Evolutionary conservation across 2,113 vertebrate species (phyloP).

Genomic region (Aspiorhynchus laticeps): DNA sequence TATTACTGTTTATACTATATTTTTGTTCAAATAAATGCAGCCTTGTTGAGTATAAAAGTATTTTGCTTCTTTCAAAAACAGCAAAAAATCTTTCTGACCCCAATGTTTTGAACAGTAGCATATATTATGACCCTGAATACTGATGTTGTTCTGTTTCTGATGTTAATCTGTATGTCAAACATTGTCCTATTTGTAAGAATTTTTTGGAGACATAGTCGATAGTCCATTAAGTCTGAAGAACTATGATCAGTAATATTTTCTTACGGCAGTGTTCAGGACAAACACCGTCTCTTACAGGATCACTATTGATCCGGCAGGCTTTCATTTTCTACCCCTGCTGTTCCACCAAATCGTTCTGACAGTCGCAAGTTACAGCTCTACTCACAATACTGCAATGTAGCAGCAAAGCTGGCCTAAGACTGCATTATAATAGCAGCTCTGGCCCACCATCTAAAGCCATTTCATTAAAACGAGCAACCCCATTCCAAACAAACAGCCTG

Average conservation of each 20-base stretch:
- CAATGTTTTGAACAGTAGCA: not conserved
- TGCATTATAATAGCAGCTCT: not conserved
- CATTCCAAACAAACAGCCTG: not conserved
- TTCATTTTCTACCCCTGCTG: conserved; percentile 10
- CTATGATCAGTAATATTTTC: not conserved
- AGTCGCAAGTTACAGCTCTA: conserved; percentile 2
- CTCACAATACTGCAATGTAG: conserved; percentile 5
- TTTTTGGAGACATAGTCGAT: not conserved
- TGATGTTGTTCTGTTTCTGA: too few species aligned
- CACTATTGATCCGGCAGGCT: not conserved
- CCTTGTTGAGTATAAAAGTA: too few species aligned
- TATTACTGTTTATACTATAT: too few species aligned
- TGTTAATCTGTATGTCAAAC: not conserved
- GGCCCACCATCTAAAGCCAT: conserved; percentile 5
- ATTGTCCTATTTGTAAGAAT: not conserved
- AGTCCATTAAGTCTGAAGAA: too few species aligned
- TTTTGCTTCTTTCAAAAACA: too few species aligned
- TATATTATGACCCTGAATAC: not conserved
- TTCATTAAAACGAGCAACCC: not conserved
- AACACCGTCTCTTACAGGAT: not conserved
- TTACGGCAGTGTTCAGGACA: not conserved
- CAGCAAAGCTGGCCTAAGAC: not conserved
- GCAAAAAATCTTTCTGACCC: too few species aligned
- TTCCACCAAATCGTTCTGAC: conserved; percentile 14
- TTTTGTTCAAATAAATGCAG: too few species aligned